A percentile compares a stretch with the other conserved stretches of the same genome.
Conservation (phyloP, 2,113 vertebrate species). For the Arvicanthis niloticus region DNA sequence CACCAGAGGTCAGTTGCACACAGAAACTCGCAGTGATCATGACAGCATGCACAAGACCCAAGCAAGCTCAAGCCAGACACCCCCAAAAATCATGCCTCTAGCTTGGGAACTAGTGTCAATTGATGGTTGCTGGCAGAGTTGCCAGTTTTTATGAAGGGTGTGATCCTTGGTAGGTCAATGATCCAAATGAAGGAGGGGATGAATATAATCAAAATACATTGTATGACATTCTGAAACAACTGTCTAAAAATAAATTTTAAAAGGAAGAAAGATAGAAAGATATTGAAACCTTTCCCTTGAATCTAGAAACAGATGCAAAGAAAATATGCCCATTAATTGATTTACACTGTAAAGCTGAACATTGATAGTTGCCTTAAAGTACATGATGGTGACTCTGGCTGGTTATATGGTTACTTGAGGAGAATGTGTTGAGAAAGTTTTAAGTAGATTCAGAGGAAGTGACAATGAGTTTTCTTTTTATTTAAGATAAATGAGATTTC, state of each 20-base stretch:
- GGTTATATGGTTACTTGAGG: neutral
- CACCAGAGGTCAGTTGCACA: neutral
- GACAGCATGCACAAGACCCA: neutral
- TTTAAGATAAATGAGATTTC: conserved; percentile 5
- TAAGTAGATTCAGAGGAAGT: neutral
- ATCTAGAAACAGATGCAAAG: neutral
- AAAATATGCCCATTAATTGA: neutral
- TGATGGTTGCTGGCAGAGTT: neutral
- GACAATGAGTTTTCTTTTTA: neutral
- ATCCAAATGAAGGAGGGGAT: neutral
- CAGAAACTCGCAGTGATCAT: neutral
- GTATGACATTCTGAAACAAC: neutral
- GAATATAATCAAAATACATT: neutral
- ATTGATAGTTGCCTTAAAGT: neutral
- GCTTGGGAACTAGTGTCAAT: neutral
- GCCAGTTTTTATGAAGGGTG: neutral
- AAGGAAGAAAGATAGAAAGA: neutral
- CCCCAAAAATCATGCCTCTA: neutral
- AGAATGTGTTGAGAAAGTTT: neutral
- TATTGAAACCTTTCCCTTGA: neutral
- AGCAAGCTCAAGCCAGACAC: neutral
- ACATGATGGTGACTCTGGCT: neutral
- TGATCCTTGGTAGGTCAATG: neutral
- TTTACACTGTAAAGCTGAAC: neutral
- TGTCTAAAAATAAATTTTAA: neutral